Evolutionary conservation across 2,113 vertebrate species (phyloP), one percentile per base, ranked within the genome.

Genomic region (human (Homo sapiens)): DNA sequence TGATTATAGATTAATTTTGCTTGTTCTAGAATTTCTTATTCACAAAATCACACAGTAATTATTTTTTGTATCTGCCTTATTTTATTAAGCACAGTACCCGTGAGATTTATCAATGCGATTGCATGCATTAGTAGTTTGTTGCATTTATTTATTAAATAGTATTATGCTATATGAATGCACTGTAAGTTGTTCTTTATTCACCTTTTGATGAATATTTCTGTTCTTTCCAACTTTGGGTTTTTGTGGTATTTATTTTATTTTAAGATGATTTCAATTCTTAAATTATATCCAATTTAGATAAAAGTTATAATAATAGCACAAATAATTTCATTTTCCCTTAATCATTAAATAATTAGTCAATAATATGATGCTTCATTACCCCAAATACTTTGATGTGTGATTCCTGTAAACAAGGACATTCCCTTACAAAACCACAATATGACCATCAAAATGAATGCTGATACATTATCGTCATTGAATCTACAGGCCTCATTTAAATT

Each of bases 221-320:
- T 30, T 95, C 16, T 94, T 79, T 93, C 8, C 20, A 57, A 5
- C 1, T 82, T 91, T 87, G 79, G 20, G 61, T n/a, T 88, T 92
- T 84, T 22, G 7, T 81, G n/a, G 85, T 48, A 82, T 59, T 70
- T n/a, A 32, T 40, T 75, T 43, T 72, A 17, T 80, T 66, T 68
- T 48, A 72, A 86, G 82, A 66, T 94, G 84, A 93, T 64, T 81
- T 95, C 12, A 85, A 86, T 92, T 75, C 16, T 93, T 64, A 64
- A 75, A 55, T 59, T 92, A 89, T 64, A 57, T 76, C 30, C 20
- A 89, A 57, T 40, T 82, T 79, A 59, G 57, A 32, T 83, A 61
- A 89, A 76, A 50, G 17, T 73, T 79, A 76, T 0, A 61, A 82
- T 83, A 96, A 43, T 18, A 81, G 2, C 2, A 89, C 6, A 48